Evolutionary conservation across 2,113 vertebrate genomes (phyloP), one percentile per base, ranked within the genome.

Genomic region (Blennius ocellaris): DNA sequence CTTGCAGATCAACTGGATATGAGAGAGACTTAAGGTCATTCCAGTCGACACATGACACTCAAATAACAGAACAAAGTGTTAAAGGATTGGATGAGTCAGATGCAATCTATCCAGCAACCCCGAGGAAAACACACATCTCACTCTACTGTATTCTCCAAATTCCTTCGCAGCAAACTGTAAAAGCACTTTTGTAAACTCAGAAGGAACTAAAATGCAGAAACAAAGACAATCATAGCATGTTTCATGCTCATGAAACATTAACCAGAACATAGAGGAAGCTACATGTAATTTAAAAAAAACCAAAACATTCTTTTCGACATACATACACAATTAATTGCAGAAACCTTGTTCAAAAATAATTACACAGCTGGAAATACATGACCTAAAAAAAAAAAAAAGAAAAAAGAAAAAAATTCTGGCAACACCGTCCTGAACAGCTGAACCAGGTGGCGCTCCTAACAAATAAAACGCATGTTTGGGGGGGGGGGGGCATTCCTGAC

Each of bases 381-480:
- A 44, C 11, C 30, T 7, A 37, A 52, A 49, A 16, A 38, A 61
- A 66, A 52, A 36, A 41, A 58, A 39, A n/a, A n/a, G 56, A 39
- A 61, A n/a, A n/a, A n/a, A n/a, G n/a, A n/a, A 54, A 70, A 38
- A 73, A 69, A 82, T 75, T 66, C 68, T 53, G 52, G 55, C 60
- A 60, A 65, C 43, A 8, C 76, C 77, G 61, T 51, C 43, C 50
- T 77, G 71, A 87, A 84, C 69, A 78, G 82, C 69, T 58, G 74
- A 88, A 90, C 87, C 89, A 92, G 91, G 87, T 90, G 87, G 81
- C 78, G 72, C 74, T 80, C 51, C 68, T 80, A 87, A 84, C 77
- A 88, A 85, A 85, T 73, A 81, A 84, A 86, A 62, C 71, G 40
- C 53, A 16, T 44, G 79, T 73, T 66, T 15, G 45, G 6, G 7